A percentile compares a stretch with the other conserved stretches of the same genome.
Evolutionary conservation across 2,797 vertebrate species (phyloP).

Genomic region (Crenichthys baileyi): DNA sequence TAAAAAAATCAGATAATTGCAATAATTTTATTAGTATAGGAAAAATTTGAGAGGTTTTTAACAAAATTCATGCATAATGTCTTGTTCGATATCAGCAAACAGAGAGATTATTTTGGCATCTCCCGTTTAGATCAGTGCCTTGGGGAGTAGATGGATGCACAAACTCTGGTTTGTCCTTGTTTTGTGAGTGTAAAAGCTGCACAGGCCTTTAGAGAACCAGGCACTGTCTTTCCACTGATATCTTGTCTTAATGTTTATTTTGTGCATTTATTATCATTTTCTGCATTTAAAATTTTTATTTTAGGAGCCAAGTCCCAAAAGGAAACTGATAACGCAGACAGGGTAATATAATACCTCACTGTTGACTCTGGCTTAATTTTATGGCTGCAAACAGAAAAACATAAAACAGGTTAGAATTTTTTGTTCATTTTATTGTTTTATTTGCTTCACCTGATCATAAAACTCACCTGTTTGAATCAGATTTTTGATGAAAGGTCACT

Average conservation of each 20-base stretch:
- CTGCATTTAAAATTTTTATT: too few species aligned
- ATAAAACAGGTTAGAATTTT: constrained; percentile 1
- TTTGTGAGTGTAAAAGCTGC: background rate
- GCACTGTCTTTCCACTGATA: background rate
- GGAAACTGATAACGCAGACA: constrained; percentile 11
- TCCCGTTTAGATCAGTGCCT: too few species aligned
- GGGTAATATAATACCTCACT: constrained; percentile 56
- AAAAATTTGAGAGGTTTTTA: background rate
- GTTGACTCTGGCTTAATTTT: constrained; percentile 23
- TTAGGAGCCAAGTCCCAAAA: constrained; percentile 25
- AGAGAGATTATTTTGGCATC: too few species aligned
- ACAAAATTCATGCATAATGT: background rate
- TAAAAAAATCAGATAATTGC: background rate
- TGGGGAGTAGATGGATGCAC: background rate
- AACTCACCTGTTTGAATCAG: constrained; percentile 58
- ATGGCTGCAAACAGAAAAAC: constrained; percentile 29
- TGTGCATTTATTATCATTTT: background rate
- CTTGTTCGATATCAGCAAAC: background rate
- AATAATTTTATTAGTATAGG: background rate
- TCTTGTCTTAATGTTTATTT: too few species aligned
- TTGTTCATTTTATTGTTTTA: constrained; percentile 5
- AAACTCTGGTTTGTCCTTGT: background rate
- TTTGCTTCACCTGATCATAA: constrained; percentile 1
- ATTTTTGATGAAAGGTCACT: constrained; percentile 57
- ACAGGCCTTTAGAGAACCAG: background rate